Evolutionary conservation across 2,797 vertebrate genomes (phyloP), one percentile per base, ranked within the genome.

Genomic region (Babyrousa celebensis): DNA sequence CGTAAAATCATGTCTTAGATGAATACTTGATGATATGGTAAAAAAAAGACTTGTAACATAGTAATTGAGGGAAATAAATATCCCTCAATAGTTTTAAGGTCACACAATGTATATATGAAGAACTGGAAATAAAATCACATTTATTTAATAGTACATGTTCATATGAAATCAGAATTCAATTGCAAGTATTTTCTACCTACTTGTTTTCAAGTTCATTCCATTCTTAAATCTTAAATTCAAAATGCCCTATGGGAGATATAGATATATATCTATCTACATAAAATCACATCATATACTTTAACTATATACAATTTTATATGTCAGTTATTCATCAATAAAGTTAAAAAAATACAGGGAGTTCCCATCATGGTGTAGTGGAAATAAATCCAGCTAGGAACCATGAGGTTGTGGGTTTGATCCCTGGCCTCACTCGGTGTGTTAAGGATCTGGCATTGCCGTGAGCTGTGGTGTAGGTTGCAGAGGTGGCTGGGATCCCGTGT

Each of bases 11-110:
- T 27, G 23, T 62, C 17, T 54, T 72, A 78, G 17, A 77, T 72
- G 27, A 91, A 91, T 72, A 84, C 84, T 83, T 96, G 43, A 67
- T 56, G 68, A 16, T 43, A 67, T 62, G 15, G 27, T 36, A 94
- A 83, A 83, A 56, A 92, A 93, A 77, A 65, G 52, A 84, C 54
- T 83, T 63, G 12, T 92, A n/a, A 48, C 12, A 48, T 27, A 88
- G 20, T 65, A 85, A 56, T 36, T 83, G 58, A 86, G 5, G 29
- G 52, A 25, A n/a, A 68, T 32, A 90, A 84, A 85, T 6, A 56
- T 77, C 27, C n/a, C n/a, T n/a, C n/a, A 77, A 5, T 65, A 85
- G 67, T 88, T 96, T 82, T 79, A 85, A 93, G 17, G 25, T 67
- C 3, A 77, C 7, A 60, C 8, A 95, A 65, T 75, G 1, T 25